Percentiles rank a stretch among this genome's conserved stretches.
phyloP scores from a whole-genome alignment of 2,888 invertebrate species.

The Chymomyza amoena region DNA sequence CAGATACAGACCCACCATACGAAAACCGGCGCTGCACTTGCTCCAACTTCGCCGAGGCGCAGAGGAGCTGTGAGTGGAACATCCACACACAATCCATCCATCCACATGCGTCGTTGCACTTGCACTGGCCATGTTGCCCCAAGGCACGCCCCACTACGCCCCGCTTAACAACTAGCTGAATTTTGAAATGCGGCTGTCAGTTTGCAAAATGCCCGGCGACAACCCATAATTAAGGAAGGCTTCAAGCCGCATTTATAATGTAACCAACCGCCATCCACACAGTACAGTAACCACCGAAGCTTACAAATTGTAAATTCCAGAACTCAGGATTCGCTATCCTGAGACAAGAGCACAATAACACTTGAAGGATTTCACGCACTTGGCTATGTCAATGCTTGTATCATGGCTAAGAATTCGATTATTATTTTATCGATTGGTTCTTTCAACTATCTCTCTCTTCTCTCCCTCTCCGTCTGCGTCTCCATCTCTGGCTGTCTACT shows the following conservation, averaged over 20 bases:
- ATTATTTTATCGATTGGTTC: neutral
- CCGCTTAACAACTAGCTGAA: neutral
- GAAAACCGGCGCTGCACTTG: slow-evolving; percentile 49
- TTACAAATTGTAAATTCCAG: slow-evolving; percentile 2
- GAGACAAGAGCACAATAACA: neutral
- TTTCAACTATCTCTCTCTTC: neutral
- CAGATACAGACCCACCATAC: neutral
- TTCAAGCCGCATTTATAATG: slow-evolving; percentile 19
- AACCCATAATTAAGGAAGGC: slow-evolving; percentile 70
- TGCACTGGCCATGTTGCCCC: neutral
- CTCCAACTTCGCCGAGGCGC: slow-evolving; percentile 13
- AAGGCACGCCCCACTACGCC: neutral
- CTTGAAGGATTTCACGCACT: neutral
- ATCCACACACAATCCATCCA: no score
- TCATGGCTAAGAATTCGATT: neutral
- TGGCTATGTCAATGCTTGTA: no score
- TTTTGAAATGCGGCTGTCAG: neutral
- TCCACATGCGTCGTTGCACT: neutral
- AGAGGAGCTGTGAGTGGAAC: no score
- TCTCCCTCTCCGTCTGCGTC: neutral
- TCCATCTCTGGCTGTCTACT: neutral
- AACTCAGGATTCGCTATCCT: neutral
- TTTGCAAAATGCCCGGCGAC: slow-evolving; percentile 30
- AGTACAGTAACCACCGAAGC: neutral
- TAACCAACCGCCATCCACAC: neutral